Base-by-base conservation (phyloP, 2,113 vertebrate species). In the Nothobranchius furzeri region DNA sequence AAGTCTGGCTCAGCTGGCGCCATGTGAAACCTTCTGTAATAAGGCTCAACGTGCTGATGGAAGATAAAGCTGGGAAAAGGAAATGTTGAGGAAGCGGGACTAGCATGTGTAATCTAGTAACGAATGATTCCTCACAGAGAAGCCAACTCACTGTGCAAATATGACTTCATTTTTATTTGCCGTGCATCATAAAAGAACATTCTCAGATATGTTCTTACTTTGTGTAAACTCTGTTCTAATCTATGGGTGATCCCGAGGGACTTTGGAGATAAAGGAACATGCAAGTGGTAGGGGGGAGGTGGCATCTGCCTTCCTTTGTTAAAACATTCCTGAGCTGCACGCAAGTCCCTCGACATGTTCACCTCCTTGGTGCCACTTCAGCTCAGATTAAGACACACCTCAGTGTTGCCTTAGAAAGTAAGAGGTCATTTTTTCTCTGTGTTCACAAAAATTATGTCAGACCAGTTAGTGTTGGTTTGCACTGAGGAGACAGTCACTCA, bases 261-360 rank as follows among this genome's bases (percentile, higher is more conserved):
- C 42, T 69, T 57, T 3, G 76, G 17, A 89, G 87, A 87, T 87
- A 85, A 85, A 81, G 35, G 65, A 66, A 81, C 74, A 74, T 68
- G 75, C 76, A 48, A 66, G 57, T 63, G 58, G 30, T 24, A 52
- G 63, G 66, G 63, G 73, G 60, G 70, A 72, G 81, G 68, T 40
- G 66, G 77, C 81, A 86, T 90, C 82, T 86, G 76, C 65, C 76
- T 70, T 80, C 71, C 76, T 90, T 90, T 90, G 88, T 89, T 86
- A 69, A 45, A 55, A 88, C 85, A 90, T 91, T 87, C 83, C 78
- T 82, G 25, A 59, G 58, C 75, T 70, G 89, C 90, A 90, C 88
- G 88, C 90, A 88, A 89, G 79, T 89, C 85, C 84, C 84, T 58
- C 67, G 86, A 87, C 79, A 85, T 50, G 59, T 70, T 89, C 75